These are phyloP conservation scores for Pagetopsis macropterus DNA, from an alignment of 2,797 vertebrate species.

Conservation along the genomic window DNA sequence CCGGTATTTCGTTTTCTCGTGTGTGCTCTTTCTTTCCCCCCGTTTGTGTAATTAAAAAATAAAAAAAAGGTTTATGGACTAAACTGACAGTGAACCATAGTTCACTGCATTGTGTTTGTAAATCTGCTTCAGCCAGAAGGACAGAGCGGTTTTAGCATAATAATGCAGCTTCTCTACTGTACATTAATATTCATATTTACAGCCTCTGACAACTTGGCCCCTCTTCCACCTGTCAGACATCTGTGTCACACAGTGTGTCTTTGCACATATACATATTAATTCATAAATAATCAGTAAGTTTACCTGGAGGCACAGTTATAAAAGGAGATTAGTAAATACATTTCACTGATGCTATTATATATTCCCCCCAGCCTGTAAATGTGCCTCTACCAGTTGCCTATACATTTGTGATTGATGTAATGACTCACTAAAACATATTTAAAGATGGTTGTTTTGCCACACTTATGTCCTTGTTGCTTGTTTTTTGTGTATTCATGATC, in stretches of 20 bases:
- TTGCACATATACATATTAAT: constrained; percentile 20
- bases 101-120: constrained; percentile 25
- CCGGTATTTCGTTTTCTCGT: constrained; percentile 3
- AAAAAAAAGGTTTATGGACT: constrained; percentile 15
- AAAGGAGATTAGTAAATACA: not conserved
- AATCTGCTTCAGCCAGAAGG: constrained; percentile 49
- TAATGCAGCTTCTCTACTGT: constrained; percentile 59
- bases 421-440: too few species aligned
- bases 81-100: constrained; percentile 12
- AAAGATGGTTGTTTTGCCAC: too few species aligned
- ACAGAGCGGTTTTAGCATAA: constrained; percentile 62
- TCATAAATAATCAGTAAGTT: constrained; percentile 7
- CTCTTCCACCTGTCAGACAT: constrained; percentile 68
- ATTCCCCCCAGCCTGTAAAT: constrained; percentile 10
- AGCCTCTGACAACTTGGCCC: constrained; percentile 58
- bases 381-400: constrained; percentile 18
- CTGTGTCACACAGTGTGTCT: constrained; percentile 49
- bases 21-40: not conserved
- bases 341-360: not conserved
- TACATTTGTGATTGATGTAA: not conserved
- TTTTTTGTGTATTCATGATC: too few species aligned
- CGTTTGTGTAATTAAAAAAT: not conserved
- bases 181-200: constrained; percentile 76
- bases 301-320: not conserved
- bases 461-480: too few species aligned